phyloP scores from a whole-genome alignment of 1,140 invertebrate species.

The Anastrepha obliqua region DNA sequence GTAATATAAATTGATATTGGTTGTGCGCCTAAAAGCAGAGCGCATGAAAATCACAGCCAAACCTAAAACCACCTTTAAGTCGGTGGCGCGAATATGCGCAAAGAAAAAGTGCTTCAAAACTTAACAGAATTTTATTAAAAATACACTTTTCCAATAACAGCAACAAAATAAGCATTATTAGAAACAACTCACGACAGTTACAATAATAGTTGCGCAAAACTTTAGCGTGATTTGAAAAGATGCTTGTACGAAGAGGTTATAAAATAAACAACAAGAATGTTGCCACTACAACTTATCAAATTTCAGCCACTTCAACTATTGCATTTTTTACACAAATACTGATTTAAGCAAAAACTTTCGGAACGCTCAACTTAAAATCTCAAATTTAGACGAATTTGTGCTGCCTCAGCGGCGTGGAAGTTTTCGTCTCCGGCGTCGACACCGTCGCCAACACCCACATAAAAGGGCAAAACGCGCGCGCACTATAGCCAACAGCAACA shows the following conservation, averaged over 20 bases:
- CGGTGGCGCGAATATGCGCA: background rate
- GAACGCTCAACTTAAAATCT: conserved; percentile 15
- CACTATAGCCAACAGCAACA: background rate
- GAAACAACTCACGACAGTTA: background rate
- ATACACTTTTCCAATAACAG: background rate
- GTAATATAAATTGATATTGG: conserved; percentile 13
- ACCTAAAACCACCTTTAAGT: background rate
- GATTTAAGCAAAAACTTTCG: conserved; percentile 26
- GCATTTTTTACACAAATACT: background rate
- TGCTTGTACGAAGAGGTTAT: background rate
- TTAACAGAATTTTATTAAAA: conserved; percentile 5
- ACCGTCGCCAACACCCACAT: background rate
- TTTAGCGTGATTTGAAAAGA: conserved; percentile 27
- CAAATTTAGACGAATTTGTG: conserved; percentile 45
- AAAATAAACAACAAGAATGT: background rate
- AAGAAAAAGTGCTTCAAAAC: background rate
- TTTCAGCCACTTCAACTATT: conserved; percentile 17
- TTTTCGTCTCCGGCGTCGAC: conserved; percentile 39
- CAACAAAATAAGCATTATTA: background rate
- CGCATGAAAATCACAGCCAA: background rate
- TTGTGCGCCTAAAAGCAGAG: conserved; percentile 32
- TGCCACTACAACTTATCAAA: conserved; percentile 33
- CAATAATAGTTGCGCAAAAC: conserved; percentile 10
- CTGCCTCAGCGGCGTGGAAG: conserved; percentile 40
- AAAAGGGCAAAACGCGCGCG: background rate